Percentiles rank a stretch among this genome's conserved stretches.
Conservation (phyloP, 2,797 vertebrate species). For the Schizopygopsis malacanthus region DNA sequence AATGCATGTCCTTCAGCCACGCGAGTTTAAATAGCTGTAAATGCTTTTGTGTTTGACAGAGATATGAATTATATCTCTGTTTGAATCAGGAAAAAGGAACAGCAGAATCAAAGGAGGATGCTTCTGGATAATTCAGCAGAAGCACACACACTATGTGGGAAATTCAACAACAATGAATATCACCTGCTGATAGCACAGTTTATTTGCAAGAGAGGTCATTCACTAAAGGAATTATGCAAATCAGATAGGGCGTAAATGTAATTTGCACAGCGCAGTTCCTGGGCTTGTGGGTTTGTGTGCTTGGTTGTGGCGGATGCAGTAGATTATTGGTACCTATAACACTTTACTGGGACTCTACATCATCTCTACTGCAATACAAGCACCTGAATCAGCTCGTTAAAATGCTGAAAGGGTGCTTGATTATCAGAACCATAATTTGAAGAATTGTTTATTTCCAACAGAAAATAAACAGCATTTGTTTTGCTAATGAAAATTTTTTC, state of each 20-base stretch:
- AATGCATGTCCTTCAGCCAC: constrained; percentile 34
- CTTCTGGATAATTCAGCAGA: constrained; percentile 11
- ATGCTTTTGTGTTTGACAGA: constrained; percentile 25
- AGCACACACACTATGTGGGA: neutral
- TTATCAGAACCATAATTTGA: neutral
- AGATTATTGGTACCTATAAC: neutral
- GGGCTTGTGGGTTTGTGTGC: neutral
- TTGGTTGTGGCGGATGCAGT: neutral
- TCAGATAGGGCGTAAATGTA: neutral
- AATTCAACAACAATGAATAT: neutral
- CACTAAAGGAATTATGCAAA: constrained; percentile 27
- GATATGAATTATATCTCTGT: constrained; percentile 24
- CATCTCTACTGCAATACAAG: neutral
- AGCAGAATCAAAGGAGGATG: neutral
- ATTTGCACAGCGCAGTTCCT: neutral
- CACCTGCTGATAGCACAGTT: constrained; percentile 3
- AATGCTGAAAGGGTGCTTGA: neutral
- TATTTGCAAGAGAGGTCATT: constrained; percentile 13
- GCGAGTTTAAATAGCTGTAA: constrained; percentile 29
- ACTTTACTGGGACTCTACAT: neutral
- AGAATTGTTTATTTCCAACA: too few species aligned
- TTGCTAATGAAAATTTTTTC: too few species aligned
- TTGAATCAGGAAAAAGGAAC: constrained; percentile 13
- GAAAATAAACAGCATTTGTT: too few species aligned
- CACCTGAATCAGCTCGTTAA: neutral